A percentile compares a stretch with the other conserved stretches of the same genome.
These are phyloP conservation scores for Papilio dardanus DNA, from an alignment of 1,140 invertebrate species.

Conservation along the genomic window DNA sequence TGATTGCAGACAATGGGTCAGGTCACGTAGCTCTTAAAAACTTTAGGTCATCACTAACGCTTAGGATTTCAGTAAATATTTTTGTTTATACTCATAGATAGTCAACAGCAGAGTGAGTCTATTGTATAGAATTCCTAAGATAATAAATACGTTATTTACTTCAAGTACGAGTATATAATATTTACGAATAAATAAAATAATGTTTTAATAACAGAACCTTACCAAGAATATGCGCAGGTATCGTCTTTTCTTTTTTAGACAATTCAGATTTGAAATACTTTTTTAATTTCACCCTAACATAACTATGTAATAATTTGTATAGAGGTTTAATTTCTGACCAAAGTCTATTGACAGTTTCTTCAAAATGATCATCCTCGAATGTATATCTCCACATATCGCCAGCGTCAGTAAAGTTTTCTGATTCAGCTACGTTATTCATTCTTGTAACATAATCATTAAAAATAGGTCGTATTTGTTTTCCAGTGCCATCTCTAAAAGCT, in stretches of 20 bases:
- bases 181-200: background rate
- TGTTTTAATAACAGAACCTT: conserved; percentile 45
- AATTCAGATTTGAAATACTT: conserved; percentile 85
- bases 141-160: conserved; percentile 3
- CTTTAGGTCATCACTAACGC: background rate
- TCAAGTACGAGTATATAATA: background rate
- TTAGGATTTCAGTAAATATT: background rate
- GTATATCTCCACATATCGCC: conserved; percentile 85
- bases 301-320: conserved; percentile 90
- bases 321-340: conserved; percentile 90
- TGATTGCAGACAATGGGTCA: background rate
- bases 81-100: conserved; percentile 10
- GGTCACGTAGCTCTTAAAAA: conserved; percentile 1
- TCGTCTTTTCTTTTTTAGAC: conserved; percentile 84
- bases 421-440: conserved; percentile 84
- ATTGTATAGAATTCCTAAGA: conserved; percentile 4
- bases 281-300: conserved; percentile 87
- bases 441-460: conserved; percentile 84
- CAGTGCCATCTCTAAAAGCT: conserved; percentile 83
- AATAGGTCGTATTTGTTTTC: conserved; percentile 83
- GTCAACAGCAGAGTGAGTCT: background rate
- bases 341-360: conserved; percentile 82
- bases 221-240: conserved; percentile 93
- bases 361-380: conserved; percentile 83
- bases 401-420: conserved; percentile 83